Evolutionary conservation across 2,888 invertebrate species (phyloP).

Genomic region (Lissonota sp.): DNA sequence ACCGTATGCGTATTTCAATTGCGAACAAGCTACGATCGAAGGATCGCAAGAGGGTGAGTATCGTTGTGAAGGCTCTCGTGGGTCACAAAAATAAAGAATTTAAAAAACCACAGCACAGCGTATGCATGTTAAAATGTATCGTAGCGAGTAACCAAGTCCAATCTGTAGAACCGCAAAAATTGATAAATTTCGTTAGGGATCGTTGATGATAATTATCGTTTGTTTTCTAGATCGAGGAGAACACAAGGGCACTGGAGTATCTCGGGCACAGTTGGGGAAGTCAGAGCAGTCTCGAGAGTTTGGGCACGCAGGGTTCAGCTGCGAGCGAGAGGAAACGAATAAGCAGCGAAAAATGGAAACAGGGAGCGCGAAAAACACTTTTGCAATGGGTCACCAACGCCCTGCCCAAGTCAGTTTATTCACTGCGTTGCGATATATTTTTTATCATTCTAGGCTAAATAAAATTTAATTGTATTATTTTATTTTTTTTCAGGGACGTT

Average conservation of each 20-base stretch:
- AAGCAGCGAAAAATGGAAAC: conserved; percentile 90
- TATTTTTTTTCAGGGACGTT: too few species aligned
- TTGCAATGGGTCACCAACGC: conserved; percentile 98
- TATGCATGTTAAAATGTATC: too few species aligned
- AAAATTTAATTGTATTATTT: too few species aligned
- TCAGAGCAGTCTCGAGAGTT: conserved; percentile 93
- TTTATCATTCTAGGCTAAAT: too few species aligned
- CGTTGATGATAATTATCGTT: background rate
- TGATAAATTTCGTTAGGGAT: too few species aligned
- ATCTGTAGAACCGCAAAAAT: too few species aligned
- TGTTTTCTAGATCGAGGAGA: conserved; percentile 95
- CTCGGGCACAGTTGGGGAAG: conserved; percentile 93
- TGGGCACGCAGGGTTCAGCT: conserved; percentile 89
- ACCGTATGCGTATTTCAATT: conserved; percentile 78
- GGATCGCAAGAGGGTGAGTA: conserved; percentile 83
- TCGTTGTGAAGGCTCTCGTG: conserved; percentile 29
- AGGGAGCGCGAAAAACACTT: conserved; percentile 95
- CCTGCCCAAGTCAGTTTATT: conserved; percentile 91
- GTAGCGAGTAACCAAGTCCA: too few species aligned
- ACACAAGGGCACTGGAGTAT: conserved; percentile 94
- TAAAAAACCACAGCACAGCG: conserved; percentile 32
- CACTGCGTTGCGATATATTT: too few species aligned
- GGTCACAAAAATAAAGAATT: conserved; percentile 35
- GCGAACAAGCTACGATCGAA: conserved; percentile 83
- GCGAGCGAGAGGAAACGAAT: conserved; percentile 84